phyloP scores from a whole-genome alignment of 1,140 invertebrate species.

The Lordiphosa mommai region DNA sequence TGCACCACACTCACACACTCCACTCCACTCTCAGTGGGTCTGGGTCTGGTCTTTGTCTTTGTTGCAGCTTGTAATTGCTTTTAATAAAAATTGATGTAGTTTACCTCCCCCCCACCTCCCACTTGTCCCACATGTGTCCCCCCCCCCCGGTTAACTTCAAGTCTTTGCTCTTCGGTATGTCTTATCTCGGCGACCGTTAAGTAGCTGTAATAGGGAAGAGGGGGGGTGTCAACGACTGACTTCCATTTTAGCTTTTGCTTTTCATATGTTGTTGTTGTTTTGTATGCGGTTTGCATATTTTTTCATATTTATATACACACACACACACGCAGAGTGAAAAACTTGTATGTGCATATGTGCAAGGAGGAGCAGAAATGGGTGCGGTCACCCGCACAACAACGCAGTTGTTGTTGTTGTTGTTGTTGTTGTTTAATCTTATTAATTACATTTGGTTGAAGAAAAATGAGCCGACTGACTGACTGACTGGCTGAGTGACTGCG shows the following conservation, averaged over 20 bases:
- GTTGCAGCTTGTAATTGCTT: constrained; percentile 73
- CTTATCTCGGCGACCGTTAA: constrained; percentile 29
- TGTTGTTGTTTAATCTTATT: constrained; percentile 72
- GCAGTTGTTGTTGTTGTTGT: constrained; percentile 62
- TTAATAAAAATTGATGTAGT: constrained; percentile 75
- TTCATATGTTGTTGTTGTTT: constrained; percentile 24
- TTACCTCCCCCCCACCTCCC: constrained; percentile 31
- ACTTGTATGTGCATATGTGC: constrained; percentile 7
- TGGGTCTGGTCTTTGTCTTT: constrained; percentile 63
- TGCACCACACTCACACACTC: background rate
- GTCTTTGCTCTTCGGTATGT: constrained; percentile 30
- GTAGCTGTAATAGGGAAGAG: constrained; percentile 44
- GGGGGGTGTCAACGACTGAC: constrained; percentile 42
- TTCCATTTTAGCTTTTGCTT: constrained; percentile 50
- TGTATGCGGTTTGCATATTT: constrained; percentile 71
- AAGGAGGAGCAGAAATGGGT: constrained; percentile 48
- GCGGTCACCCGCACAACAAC: constrained; percentile 58
- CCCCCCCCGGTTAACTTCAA: constrained; percentile 18
- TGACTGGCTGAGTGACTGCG: constrained; percentile 1
- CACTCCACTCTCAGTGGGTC: constrained; percentile 6
- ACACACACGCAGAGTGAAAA: constrained; percentile 21
- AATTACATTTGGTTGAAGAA: constrained; percentile 70
- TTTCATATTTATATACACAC: constrained; percentile 52
- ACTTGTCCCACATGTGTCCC: too few relatives aligned
- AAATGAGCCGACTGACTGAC: constrained; percentile 30